Conservation (phyloP, 2,888 invertebrate species). For the Meghimatium bilineatum region DNA sequence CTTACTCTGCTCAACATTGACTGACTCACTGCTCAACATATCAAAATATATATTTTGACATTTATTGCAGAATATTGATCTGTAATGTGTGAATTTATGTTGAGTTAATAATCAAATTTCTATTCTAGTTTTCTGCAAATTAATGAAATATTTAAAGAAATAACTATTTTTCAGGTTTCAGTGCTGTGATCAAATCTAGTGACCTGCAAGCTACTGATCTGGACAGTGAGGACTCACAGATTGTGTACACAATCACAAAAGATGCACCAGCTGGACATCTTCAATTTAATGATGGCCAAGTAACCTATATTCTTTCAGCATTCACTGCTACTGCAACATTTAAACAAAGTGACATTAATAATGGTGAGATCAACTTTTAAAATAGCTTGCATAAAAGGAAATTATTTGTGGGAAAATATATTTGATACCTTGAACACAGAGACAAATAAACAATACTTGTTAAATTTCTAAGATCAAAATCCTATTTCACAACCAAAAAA, state of each 20-base stretch:
- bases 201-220: constrained; percentile 70
- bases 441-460: no score
- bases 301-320: constrained; percentile 53
- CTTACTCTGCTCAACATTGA: no score
- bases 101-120: no score
- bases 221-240: constrained; percentile 69
- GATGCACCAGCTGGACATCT: constrained; percentile 68
- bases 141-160: neutral
- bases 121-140: no score
- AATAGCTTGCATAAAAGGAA: neutral
- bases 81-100: no score
- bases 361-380: constrained; percentile 58
- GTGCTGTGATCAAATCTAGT: constrained; percentile 59
- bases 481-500: no score
- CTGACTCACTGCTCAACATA: no score
- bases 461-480: no score
- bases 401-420: no score
- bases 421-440: no score
- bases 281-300: constrained; percentile 51
- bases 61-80: no score
- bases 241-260: constrained; percentile 67
- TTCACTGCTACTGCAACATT: constrained; percentile 60
- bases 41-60: no score
- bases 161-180: constrained; percentile 62
- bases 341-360: constrained; percentile 68